These are phyloP conservation scores for Tadarida brasiliensis DNA, from an alignment of 2,797 vertebrate species.

Conservation along the genomic window DNA sequence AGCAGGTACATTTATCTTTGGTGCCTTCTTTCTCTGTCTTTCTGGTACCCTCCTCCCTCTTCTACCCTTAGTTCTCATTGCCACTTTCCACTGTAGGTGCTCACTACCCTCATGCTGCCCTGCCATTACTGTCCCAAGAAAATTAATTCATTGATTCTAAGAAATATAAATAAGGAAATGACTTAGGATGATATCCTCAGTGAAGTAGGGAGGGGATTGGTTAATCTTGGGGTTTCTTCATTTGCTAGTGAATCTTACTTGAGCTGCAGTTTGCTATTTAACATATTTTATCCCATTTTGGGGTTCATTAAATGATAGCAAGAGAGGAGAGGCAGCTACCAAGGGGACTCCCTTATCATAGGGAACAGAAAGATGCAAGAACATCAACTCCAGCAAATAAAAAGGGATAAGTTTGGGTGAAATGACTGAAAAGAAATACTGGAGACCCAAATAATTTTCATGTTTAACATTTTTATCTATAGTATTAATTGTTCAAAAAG, in stretches of 20 bases:
- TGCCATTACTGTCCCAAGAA: slow-evolving; percentile 17
- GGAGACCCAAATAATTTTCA: slow-evolving; percentile 47
- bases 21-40: background rate
- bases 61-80: background rate
- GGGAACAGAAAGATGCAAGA: background rate
- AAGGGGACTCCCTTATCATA: background rate
- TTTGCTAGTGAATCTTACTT: slow-evolving; percentile 22
- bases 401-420: background rate
- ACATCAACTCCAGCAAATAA: slow-evolving; percentile 16
- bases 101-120: background rate
- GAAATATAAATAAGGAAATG: background rate
- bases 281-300: slow-evolving; percentile 3
- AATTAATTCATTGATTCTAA: background rate
- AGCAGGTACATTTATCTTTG: background rate
- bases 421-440: slow-evolving; percentile 3
- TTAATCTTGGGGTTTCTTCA: background rate
- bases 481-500: background rate
- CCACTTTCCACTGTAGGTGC: no score
- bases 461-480: background rate
- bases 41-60: background rate
- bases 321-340: background rate
- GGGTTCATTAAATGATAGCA: background rate
- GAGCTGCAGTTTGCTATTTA: background rate
- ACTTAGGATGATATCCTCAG: slow-evolving; percentile 9
- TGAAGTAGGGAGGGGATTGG: background rate